Evolutionary conservation across 2,888 invertebrate species (phyloP), one percentile per base, ranked within the genome.

Genomic region (Phytoseiulus persimilis): DNA sequence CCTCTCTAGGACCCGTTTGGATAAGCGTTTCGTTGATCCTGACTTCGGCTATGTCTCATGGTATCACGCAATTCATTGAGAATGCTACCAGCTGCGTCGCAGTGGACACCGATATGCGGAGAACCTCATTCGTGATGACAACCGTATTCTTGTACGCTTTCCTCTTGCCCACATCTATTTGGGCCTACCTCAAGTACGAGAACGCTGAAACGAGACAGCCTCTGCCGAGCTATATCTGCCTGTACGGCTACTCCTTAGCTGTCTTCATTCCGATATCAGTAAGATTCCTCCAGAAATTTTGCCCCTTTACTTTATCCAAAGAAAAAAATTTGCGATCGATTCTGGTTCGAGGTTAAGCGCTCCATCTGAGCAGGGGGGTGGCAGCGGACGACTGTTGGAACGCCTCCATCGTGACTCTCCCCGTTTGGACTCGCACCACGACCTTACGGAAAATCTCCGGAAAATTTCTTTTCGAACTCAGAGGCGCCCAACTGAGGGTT

Each of bases 121-220:
- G 87, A 33, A 87, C 87, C 31, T 87, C 87, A 31, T 87, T 87
- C 14, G 87, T 87, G 45, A 45, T 45, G 45, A 39, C 87, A 32
- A 33, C 87, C 28, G 87, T 87, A 0, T 87, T 87, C 31, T 45
- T 87, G 32, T 87, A 87, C 31, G 23, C 87, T 5, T 87, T 87
- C 87, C 87, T 87, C 6, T 23, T 87, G 87, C 87, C 87, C 9
- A 39, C 87, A 32, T 33, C 87, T 23, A n/a, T 87, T 33, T 87
- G 87, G 87, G 87, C 87, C 87, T 87, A 39, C 31, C 87, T 87
- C 87, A 87, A 87, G 87, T 87, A 32, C 45, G 31, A 87, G 33
- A 45, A 45, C 14, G 87, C 45, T 28, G 87, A 87, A 23, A 33
- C 32, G 0, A 33, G 87, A 87, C 87, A 87, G 87, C 9, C 87